Base-by-base conservation (phyloP, 2,797 vertebrate genomes). In the Triplophysa yarkandensis region DNA sequence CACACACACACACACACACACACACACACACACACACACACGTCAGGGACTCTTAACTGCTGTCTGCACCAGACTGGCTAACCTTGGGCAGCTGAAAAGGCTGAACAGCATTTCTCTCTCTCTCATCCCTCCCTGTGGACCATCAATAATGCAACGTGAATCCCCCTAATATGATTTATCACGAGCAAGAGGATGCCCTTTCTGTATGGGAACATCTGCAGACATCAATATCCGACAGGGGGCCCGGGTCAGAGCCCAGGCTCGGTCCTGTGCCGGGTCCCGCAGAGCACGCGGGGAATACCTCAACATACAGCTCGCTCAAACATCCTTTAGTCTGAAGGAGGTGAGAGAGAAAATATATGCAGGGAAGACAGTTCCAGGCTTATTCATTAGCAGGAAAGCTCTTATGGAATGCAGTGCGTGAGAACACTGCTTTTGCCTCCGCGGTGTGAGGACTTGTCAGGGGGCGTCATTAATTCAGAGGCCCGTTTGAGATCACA, bases 61-160 rank as follows among this genome's bases (percentile, higher is more conserved):
- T 23, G 46, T 50, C 46, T 50, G 46, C 46, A 50, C 46, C 19
- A 23, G 58, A 52, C 23, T 39, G 19, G 61, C 68, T 71, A 65
- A 69, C 68, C 75, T 58, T 64, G 61, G 68, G 61, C 68, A 71
- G 70, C 57, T 68, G 64, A 71, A 71, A 73, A 68, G 68, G 65
- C 67, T 55, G 50, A 69, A 55, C 55, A 39, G 55, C 73, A 50
- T 61, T 68, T 74, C 43, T 21, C 63, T 57, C 79, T 39, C 87
- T 88, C 85, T 88, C 85, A 87, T 88, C 77, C 78, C 78, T 89
- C 87, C 87, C 86, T 62, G 61, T 78, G 82, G 84, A 74, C 76
- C 85, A 90, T 90, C 88, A 91, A 90, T 90, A 89, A 89, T 91
- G 87, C 81, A 91, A 63, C 48, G 41, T 81, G 74, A 83, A 84